phyloP scores from a whole-genome alignment of 2,797 vertebrate genomes.

The Margarornis squamiger region DNA sequence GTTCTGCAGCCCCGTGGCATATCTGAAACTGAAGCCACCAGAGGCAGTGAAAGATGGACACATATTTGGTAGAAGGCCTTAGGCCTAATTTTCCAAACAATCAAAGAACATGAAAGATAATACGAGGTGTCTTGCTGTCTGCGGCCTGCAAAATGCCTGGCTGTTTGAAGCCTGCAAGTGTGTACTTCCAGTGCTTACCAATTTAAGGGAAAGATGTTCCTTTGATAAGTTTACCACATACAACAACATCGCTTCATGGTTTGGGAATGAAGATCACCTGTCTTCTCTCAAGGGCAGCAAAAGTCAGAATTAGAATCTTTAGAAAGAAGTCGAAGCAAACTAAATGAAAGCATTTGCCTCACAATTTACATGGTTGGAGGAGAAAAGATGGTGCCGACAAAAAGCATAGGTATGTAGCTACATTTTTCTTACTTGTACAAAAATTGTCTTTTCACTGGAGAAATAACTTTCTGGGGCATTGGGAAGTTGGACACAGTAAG shows the following conservation, averaged over 20 bases:
- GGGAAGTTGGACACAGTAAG: background rate
- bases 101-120: background rate
- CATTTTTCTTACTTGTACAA: background rate
- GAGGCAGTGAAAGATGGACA: background rate
- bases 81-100: background rate
- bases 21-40: background rate
- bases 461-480: background rate
- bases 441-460: background rate
- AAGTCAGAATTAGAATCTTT: background rate
- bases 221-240: background rate
- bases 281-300: background rate
- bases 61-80: background rate
- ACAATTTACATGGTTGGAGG: background rate
- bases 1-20: background rate
- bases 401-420: too few relatives aligned
- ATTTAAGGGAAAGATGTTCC: background rate
- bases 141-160: background rate
- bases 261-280: background rate
- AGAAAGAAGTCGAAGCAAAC: background rate
- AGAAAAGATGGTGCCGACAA: background rate
- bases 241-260: fast-evolving
- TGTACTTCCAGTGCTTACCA: background rate
- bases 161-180: fast-evolving
- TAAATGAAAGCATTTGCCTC: background rate
- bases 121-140: background rate